Base-by-base conservation (phyloP, 2,113 vertebrate genomes). In the Labeo catla region DNA sequence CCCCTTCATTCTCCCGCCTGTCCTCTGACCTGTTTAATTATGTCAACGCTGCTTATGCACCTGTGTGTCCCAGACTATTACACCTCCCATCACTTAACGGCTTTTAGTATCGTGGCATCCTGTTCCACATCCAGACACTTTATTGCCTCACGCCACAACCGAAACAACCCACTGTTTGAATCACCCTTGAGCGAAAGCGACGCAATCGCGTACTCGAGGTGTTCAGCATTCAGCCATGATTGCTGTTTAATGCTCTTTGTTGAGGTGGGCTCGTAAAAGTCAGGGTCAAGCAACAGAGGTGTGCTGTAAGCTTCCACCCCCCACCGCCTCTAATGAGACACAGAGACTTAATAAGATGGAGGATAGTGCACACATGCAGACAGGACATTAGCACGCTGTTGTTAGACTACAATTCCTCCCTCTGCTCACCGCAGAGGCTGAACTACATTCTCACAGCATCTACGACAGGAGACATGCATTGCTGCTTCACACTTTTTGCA, bases 21-120 rank as follows among this genome's bases (percentile, higher is more conserved):
- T 85, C 87, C 59, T 87, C 61, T 89, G 88, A 90, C 91, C 88
- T 90, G 85, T 85, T 86, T 89, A 91, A 91, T 91, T 91, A 89
- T 61, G 61, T 86, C 80, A 83, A 68, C 59, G 79, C 83, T 52
- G 52, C 77, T 79, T 84, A 84, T 76, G 84, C 89, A 91, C 89
- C 87, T 89, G 91, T 86, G 87, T 86, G 89, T 90, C 90, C 49
- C 49, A 78, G 28, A 43, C 86, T 76, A 90, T 90, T 90, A 90
- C 36, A 45, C 73, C 23, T 49, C 74, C 81, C 84, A 88, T 88
- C 86, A 43, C 66, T 85, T 80, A 86, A 72, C 59, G 68, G 84
- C 77, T 74, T 87, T 76, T 80, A 84, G 76, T 11, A 8, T 81
- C 36, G 19, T 63, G 50, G 54, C 85, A 84, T 83, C 68, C 70